These are phyloP conservation scores for Ooceraea biroi DNA, from an alignment of 1,140 invertebrate species.

Conservation along the genomic window DNA sequence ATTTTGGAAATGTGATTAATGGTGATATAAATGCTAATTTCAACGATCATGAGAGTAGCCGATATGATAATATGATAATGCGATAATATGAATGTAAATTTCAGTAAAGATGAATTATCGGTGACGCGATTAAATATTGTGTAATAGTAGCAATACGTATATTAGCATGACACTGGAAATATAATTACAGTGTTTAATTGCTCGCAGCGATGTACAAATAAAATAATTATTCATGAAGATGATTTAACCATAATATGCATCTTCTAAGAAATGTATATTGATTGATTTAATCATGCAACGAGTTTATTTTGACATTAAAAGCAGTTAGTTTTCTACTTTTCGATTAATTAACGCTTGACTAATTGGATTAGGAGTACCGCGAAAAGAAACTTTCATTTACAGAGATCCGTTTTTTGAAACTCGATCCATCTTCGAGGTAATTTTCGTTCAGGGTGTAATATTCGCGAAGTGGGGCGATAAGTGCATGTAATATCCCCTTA, in stretches of 20 bases:
- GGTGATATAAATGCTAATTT: slow-evolving; percentile 1
- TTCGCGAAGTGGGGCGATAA: background rate
- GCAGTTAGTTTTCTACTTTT: background rate
- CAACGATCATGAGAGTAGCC: background rate
- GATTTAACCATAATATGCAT: background rate
- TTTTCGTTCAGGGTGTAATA: background rate
- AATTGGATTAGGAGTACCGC: background rate
- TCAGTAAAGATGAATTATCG: slow-evolving; percentile 12
- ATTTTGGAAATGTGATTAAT: background rate
- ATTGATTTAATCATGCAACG: slow-evolving; percentile 4
- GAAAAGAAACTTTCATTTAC: background rate
- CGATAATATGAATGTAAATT: slow-evolving; percentile 12
- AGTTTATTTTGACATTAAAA: background rate
- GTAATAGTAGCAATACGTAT: background rate
- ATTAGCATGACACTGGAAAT: background rate
- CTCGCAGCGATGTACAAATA: background rate
- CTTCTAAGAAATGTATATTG: background rate
- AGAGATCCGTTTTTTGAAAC: background rate
- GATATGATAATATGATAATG: background rate
- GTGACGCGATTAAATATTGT: background rate
- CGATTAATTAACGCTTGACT: background rate
- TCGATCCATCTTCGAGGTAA: background rate
- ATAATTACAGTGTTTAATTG: slow-evolving; percentile 12
- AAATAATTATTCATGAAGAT: slow-evolving; percentile 29
- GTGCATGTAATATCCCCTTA: background rate